Base-by-base conservation (phyloP, 2,888 invertebrate genomes). In the Oeneis ivallda region DNA sequence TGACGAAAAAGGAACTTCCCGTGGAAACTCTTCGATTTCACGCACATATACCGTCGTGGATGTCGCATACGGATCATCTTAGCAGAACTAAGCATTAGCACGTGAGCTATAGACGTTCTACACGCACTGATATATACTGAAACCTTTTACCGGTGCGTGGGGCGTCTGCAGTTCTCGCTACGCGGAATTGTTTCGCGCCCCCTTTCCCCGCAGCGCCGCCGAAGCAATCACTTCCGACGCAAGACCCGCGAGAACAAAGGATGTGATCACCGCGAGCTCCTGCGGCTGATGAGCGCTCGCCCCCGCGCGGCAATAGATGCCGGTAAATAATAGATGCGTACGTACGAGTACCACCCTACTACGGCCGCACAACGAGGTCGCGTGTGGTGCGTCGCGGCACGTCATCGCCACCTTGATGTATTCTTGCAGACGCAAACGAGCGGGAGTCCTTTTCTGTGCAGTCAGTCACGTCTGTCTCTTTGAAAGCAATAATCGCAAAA, bases 211-310 rank as follows among this genome's bases (percentile, higher is more conserved):
- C n/a, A n/a, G 32, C 49, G 17, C 5, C 49, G 17, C 5, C n/a
- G 52, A 7, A 15, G 52, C 52, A 53, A 53, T 53, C 52, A 34
- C 52, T 53, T 15, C 9, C 34, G 8, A 32, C n/a, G 34, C 52
- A 15, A 34, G 34, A 34, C 52, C 3, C 32, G 1, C 26, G 34
- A 2, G 8, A 53, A 49, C 49, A 32, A 53, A 53, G 32, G 17
- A 3, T n/a, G 15, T 2, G 54, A 15, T 15, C 37, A n/a, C 37
- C 54, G 52, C 52, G 13, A 52, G 3, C 10, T n/a, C 19, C 52
- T 15, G 34, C 17, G 39, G 8, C 53, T 1, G 15, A 53, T 37
- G 15, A 10, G 15, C 53, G 4, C 53, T 1, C 2, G 13, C 11
- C 52, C 52, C 5, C 32, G 45, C n/a, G 1, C 45, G 43, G 43